Evolutionary conservation across 2,888 invertebrate species (phyloP), one percentile per base, ranked within the genome.

Genomic region (Sphaerolaimus hirsutus): DNA sequence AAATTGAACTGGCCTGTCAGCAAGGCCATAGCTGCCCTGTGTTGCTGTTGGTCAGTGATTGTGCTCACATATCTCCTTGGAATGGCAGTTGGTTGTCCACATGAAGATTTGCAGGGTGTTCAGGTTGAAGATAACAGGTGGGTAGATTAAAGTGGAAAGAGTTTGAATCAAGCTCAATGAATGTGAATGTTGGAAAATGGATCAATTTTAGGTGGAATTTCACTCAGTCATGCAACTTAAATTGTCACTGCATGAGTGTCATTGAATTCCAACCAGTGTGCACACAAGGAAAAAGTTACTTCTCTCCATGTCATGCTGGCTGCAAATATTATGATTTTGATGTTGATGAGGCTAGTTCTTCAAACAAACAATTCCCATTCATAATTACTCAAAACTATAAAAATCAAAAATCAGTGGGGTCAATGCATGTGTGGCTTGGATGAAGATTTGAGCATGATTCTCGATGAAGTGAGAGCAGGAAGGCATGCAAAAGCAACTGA

Each of bases 291-390:
- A 62, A 68, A 5, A 75, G 75, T 0, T 78, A 72, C 59, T 79
- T 75, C 58, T 76, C 76, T 1, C 76, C 79, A 0, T 79, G 79
- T 61, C 74, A 75, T 55, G 79, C 79, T 2, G 79, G 79, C 1
- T 79, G 79, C 58, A 5, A 24, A 12, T 22, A 44, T 29, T 32
- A 23, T 23, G 27, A 43, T 7, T 17, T 17, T 35, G 10, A 14
- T n/a, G n/a, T n/a, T n/a, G n/a, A n/a, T n/a, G n/a, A n/a, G n/a
- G n/a, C n/a, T n/a, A n/a, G n/a, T n/a, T n/a, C n/a, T n/a, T n/a
- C n/a, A n/a, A n/a, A n/a, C n/a, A n/a, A n/a, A n/a, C n/a, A n/a
- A n/a, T n/a, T n/a, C n/a, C n/a, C n/a, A n/a, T n/a, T n/a, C n/a
- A n/a, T n/a, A n/a, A n/a, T n/a, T n/a, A n/a, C n/a, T n/a, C n/a